Percentiles rank a stretch among this genome's conserved stretches.
Evolutionary conservation across 2,113 vertebrate genomes (phyloP).

Genomic region (Alaudala cheleensis): DNA sequence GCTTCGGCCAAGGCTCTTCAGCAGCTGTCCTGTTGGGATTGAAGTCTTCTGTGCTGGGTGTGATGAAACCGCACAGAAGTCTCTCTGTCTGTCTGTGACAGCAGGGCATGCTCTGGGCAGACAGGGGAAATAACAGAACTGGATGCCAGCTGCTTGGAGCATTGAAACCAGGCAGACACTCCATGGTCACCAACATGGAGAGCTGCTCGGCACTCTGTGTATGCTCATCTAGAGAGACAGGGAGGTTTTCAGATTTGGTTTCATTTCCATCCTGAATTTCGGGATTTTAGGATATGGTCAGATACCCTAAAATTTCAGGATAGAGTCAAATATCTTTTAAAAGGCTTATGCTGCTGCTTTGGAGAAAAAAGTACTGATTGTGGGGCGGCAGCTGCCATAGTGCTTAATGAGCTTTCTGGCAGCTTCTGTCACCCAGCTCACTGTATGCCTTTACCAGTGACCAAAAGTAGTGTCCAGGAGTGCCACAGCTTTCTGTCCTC

Average conservation of each 20-base stretch:
- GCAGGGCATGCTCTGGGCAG: neutral
- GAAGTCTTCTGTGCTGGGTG: neutral
- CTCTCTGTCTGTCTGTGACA: neutral
- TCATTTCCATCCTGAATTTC: neutral
- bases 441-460: neutral
- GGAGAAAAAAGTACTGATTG: neutral
- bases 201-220: neutral
- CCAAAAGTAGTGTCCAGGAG: accelerated
- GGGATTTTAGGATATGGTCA: neutral
- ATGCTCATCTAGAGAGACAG: neutral
- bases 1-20: accelerated
- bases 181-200: neutral
- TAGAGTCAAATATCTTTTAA: neutral
- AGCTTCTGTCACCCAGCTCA: neutral
- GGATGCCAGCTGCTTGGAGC: neutral
- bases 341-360: neutral
- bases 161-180: neutral
- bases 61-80: neutral
- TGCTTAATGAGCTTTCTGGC: neutral
- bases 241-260: neutral
- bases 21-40: neutral
- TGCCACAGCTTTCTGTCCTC: neutral
- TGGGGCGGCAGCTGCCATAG: neutral
- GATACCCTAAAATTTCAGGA: neutral
- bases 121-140: neutral